Evolutionary conservation across 1,140 invertebrate species (phyloP).

Genomic region (Drosophila lacertosa): DNA sequence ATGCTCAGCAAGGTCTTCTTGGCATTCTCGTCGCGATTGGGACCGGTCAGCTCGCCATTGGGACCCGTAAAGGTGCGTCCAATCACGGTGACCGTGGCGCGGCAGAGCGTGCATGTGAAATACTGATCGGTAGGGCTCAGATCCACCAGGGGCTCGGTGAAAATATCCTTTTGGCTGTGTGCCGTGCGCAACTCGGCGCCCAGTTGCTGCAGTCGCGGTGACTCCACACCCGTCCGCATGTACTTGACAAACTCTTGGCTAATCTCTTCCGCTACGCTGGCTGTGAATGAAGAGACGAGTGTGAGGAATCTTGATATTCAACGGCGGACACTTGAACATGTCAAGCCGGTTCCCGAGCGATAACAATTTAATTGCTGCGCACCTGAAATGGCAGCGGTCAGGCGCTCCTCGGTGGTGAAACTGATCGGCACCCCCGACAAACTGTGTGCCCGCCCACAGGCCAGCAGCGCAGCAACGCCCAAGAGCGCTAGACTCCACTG

Average conservation of each 20-base stretch:
- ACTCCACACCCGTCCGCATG: constrained; percentile 48
- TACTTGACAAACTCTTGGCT: constrained; percentile 67
- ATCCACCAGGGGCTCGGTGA: constrained; percentile 56
- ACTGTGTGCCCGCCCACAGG: constrained; percentile 19
- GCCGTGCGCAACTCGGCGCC: constrained; percentile 39
- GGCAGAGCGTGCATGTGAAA: constrained; percentile 85
- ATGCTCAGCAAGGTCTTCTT: constrained; percentile 81
- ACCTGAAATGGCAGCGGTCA: constrained; percentile 46
- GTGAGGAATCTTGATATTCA: background rate
- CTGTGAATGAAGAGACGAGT: constrained; percentile 28
- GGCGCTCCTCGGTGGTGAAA: constrained; percentile 36
- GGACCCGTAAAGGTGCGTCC: constrained; percentile 70
- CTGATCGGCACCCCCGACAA: constrained; percentile 27
- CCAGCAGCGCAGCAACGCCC: constrained; percentile 29
- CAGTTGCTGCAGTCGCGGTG: constrained; percentile 37
- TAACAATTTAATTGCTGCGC: constrained; percentile 1
- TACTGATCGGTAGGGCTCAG: constrained; percentile 51
- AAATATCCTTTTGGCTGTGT: constrained; percentile 63
- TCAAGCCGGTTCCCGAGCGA: constrained; percentile 3
- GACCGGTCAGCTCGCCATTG: constrained; percentile 53
- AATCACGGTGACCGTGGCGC: constrained; percentile 83
- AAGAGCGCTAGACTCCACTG: constrained; percentile 44
- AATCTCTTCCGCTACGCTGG: constrained; percentile 59
- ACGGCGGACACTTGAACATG: constrained; percentile 32
- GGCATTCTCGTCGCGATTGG: constrained; percentile 83